Percentiles rank a stretch among this genome's conserved stretches.
Evolutionary conservation across 1,140 invertebrate species (phyloP).

Genomic region (Diuraphis noxia): DNA sequence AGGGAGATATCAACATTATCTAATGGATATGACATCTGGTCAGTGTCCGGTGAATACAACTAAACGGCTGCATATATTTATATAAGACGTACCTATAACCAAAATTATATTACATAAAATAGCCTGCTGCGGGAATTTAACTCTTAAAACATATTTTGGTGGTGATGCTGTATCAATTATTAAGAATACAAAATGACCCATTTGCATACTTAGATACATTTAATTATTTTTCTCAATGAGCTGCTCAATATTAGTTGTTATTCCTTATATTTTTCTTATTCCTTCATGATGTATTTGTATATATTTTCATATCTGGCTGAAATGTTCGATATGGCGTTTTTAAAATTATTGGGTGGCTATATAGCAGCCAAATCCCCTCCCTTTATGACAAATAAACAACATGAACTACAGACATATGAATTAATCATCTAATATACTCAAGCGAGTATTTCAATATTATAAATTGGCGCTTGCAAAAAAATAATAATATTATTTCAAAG

Average conservation of each 20-base stretch:
- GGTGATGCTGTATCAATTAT: too few relatives aligned
- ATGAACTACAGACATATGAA: not conserved
- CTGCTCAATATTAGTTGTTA: not conserved
- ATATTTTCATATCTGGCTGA: too few relatives aligned
- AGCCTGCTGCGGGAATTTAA: not conserved
- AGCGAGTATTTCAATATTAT: not conserved
- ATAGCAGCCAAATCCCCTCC: too few relatives aligned
- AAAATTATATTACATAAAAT: not conserved
- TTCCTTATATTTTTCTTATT: too few relatives aligned
- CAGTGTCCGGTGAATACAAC: not conserved
- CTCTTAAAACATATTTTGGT: too few relatives aligned
- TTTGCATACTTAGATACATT: not conserved
- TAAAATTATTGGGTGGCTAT: too few relatives aligned
- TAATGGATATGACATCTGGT: not conserved
- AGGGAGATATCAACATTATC: not conserved
- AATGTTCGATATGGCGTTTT: too few relatives aligned
- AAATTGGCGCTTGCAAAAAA: not conserved
- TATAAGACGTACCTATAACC: not conserved
- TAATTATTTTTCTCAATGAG: not conserved
- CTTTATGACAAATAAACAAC: not conserved
- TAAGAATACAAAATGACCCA: not conserved
- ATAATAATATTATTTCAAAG: too few relatives aligned
- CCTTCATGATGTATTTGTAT: too few relatives aligned
- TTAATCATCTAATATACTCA: not conserved
- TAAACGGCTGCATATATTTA: too few relatives aligned